Conservation (phyloP, 2,797 vertebrate genomes). For the Tapera naevia region DNA sequence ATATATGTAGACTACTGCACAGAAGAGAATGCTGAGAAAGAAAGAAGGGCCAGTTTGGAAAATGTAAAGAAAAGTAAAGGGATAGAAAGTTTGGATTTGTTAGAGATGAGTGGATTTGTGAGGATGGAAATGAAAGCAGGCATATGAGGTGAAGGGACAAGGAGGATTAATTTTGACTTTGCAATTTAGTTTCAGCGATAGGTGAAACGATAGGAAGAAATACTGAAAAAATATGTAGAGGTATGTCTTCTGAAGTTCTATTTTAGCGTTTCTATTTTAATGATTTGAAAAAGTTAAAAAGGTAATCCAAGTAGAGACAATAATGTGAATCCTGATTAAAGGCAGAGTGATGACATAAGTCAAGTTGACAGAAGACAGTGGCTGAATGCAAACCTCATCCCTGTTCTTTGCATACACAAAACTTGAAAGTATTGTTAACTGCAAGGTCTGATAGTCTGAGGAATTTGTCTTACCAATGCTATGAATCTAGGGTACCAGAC, state of each 20-base stretch:
- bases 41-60: neutral
- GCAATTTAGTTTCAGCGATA: neutral
- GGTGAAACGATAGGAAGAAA: neutral
- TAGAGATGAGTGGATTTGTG: neutral
- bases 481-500: neutral
- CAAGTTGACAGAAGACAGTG: neutral
- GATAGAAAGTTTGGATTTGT: neutral
- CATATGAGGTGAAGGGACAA: neutral
- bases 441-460: neutral
- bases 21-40: neutral
- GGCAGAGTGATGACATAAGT: neutral
- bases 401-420: neutral
- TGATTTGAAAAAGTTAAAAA: neutral
- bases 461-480: neutral
- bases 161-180: neutral
- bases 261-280: constrained; percentile 27
- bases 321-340: constrained; percentile 15
- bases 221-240: neutral
- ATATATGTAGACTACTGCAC: neutral
- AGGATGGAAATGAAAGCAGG: neutral
- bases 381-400: neutral
- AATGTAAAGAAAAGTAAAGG: neutral
- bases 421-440: neutral
- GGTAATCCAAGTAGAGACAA: neutral
- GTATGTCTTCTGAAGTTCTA: neutral